Percentiles rank a stretch among this genome's conserved stretches.
Conservation (phyloP, 2,888 invertebrate genomes). For the Sphecodes monilicornis region DNA sequence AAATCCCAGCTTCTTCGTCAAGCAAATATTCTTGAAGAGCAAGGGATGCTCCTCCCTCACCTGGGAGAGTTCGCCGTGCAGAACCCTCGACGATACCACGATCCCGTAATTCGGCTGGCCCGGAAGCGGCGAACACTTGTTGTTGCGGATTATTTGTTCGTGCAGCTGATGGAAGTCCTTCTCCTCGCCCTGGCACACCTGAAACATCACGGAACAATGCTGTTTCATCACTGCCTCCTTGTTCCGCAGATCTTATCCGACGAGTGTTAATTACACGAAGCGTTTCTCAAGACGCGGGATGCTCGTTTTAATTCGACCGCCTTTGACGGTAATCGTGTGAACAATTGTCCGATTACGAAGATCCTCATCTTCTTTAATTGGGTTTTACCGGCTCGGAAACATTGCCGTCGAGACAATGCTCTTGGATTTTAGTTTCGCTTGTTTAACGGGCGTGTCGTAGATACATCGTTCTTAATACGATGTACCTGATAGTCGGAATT, state of each 20-base stretch:
- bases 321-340: background rate
- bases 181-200: constrained; percentile 94
- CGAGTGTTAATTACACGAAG: background rate
- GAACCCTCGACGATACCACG: constrained; percentile 91
- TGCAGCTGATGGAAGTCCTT: constrained; percentile 96
- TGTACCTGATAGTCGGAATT: too few relatives aligned
- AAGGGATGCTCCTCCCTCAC: constrained; percentile 92
- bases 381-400: background rate
- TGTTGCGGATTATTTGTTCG: constrained; percentile 94
- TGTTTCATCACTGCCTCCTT: background rate
- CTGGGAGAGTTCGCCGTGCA: constrained; percentile 92
- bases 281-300: background rate
- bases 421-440: background rate
- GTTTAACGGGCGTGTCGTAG: too few relatives aligned
- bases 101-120: constrained; percentile 95
- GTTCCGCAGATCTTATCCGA: background rate
- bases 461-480: too few relatives aligned
- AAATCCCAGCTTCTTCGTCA: constrained; percentile 95
- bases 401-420: background rate
- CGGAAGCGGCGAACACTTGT: constrained; percentile 92
- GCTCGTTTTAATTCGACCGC: background rate
- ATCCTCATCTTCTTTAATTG: background rate
- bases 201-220: background rate
- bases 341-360: background rate
- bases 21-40: constrained; percentile 92